Evolutionary conservation across 2,888 invertebrate genomes (phyloP).

Genomic region (Leptinotarsa tumamoca): DNA sequence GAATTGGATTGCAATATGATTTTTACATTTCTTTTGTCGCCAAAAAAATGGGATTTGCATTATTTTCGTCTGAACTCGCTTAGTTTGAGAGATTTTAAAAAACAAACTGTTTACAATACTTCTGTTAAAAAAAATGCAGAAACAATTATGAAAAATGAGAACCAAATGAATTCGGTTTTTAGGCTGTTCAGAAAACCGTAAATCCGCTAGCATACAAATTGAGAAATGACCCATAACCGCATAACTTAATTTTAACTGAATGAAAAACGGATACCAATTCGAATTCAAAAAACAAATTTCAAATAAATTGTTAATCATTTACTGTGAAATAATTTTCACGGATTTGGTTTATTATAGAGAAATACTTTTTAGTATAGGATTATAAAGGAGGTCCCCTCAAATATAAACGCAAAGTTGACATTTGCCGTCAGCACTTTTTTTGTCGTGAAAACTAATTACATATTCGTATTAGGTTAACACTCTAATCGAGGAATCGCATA

Average conservation of each 20-base stretch:
- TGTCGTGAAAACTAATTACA: no score
- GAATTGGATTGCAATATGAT: no score
- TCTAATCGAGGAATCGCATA: no score
- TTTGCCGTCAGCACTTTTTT: no score
- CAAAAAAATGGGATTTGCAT: no score
- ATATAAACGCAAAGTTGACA: no score
- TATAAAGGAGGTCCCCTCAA: no score
- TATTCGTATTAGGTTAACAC: no score
- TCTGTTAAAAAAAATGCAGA: not conserved
- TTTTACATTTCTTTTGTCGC: no score
- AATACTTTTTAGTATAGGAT: no score
- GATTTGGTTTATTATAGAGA: not conserved
- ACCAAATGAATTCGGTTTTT: not conserved
- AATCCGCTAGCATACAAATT: slow-evolving; percentile 2
- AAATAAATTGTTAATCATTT: not conserved
- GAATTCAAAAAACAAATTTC: not conserved
- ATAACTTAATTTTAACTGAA: not conserved
- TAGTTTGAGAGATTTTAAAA: no score
- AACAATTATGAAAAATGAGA: not conserved
- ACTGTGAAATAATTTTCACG: not conserved
- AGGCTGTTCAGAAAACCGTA: not conserved
- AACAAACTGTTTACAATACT: not conserved
- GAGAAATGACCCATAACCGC: not conserved
- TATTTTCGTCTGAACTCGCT: no score
- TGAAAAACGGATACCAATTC: not conserved